phyloP scores from a whole-genome alignment of 2,113 vertebrate genomes.

The Colinus virginianus region DNA sequence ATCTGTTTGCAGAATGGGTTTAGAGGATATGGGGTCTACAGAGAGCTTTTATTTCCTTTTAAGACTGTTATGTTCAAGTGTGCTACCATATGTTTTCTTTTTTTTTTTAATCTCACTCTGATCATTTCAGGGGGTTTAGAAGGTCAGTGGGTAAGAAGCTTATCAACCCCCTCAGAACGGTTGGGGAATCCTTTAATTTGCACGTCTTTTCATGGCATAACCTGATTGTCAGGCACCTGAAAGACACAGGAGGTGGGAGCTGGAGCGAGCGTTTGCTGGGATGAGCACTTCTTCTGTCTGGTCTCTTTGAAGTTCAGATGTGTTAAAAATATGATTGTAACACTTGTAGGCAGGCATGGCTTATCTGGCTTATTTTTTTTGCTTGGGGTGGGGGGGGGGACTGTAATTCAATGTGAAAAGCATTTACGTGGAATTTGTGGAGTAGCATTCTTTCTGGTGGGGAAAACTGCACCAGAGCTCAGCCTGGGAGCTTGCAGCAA shows the following conservation, averaged over 20 bases:
- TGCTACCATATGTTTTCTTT: not conserved
- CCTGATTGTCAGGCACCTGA: not conserved
- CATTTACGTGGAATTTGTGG: slow-evolving; percentile 20
- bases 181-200: not conserved
- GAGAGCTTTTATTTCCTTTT: not conserved
- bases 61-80: not conserved
- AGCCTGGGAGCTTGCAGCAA: not conserved
- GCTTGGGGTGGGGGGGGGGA: not conserved
- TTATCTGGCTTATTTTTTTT: not conserved
- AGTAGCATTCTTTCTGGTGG: not conserved
- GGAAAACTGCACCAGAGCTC: not conserved
- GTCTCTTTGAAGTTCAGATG: not conserved
- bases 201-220: not conserved
- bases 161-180: not conserved
- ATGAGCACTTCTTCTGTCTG: not conserved
- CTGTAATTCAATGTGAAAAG: not conserved
- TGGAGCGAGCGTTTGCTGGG: not conserved
- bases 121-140: not conserved
- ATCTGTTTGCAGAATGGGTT: not conserved
- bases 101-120: not conserved
- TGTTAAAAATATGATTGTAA: not conserved
- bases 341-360: not conserved
- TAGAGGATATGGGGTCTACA: not conserved
- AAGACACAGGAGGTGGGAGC: not conserved
- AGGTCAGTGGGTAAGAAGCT: not conserved